phyloP scores from a whole-genome alignment of 53 echinoderm and acorn worm species.

The Apostichopus leukothele region DNA sequence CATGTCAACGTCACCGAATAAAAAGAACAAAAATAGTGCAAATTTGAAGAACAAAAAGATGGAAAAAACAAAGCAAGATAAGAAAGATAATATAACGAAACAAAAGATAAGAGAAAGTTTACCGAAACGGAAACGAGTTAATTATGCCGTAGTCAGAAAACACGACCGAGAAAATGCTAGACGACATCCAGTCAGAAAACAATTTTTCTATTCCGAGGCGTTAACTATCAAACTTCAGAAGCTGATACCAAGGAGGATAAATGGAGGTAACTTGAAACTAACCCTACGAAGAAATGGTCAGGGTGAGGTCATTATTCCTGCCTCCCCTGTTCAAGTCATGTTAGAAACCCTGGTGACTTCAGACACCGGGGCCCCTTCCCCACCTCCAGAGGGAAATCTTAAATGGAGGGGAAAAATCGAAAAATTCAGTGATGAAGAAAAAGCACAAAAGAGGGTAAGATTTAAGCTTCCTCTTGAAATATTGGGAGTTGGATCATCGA shows the following conservation, averaged over 20 bases:
- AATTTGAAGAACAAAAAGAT: too few relatives aligned
- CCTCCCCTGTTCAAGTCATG: constrained; percentile 45
- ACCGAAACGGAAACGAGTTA: constrained; percentile 35
- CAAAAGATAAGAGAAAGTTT: not conserved
- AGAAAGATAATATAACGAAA: too few relatives aligned
- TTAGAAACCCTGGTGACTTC: constrained; percentile 46
- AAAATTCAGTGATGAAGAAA: too few relatives aligned
- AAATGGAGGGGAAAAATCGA: not conserved
- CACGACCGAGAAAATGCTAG: constrained; percentile 70
- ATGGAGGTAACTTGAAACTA: constrained; percentile 89
- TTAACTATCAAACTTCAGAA: constrained; percentile 69
- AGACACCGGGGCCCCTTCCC: constrained; percentile 26
- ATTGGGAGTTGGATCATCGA: too few relatives aligned
- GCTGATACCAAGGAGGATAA: constrained; percentile 62
- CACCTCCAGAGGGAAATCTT: not conserved
- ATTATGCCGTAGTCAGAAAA: constrained; percentile 54
- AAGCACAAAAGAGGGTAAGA: too few relatives aligned
- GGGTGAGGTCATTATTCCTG: constrained; percentile 67
- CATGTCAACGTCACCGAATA: too few relatives aligned
- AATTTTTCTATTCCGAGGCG: constrained; percentile 78
- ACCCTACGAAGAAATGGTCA: constrained; percentile 47
- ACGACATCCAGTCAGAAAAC: constrained; percentile 72
- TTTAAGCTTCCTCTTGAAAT: too few relatives aligned
- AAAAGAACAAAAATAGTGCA: too few relatives aligned
- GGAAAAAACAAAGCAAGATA: too few relatives aligned